A percentile compares a stretch with the other conserved stretches of the same genome.
Conservation (phyloP, 2,888 invertebrate species). For the Elmis aenea region DNA sequence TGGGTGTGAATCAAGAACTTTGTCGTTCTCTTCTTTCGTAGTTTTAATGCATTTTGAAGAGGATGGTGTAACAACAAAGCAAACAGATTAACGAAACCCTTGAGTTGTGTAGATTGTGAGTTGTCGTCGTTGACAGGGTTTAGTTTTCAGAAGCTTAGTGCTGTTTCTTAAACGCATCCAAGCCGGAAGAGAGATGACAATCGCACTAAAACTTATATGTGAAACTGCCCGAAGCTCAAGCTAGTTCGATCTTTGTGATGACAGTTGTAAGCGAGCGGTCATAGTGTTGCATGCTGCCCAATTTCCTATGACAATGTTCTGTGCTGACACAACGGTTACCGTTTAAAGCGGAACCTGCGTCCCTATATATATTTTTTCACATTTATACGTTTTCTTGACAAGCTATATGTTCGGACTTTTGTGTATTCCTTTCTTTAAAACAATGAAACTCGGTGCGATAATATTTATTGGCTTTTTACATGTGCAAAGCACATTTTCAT, state of each 20-base stretch:
- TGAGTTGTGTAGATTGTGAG: conserved; percentile 20
- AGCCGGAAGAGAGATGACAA: conserved; percentile 20
- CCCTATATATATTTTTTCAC: too few relatives aligned
- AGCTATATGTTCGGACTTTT: too few relatives aligned
- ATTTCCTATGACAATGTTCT: conserved; percentile 19
- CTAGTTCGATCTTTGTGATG: conserved; percentile 15
- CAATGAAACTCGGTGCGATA: too few relatives aligned
- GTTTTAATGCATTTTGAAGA: too few relatives aligned
- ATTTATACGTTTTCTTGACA: too few relatives aligned
- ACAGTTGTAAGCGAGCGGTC: conserved; percentile 15
- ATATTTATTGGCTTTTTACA: too few relatives aligned
- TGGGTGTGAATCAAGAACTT: too few relatives aligned
- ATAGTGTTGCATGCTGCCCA: conserved; percentile 17
- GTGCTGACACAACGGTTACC: conserved; percentile 14
- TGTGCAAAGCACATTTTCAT: too few relatives aligned
- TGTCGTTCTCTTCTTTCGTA: too few relatives aligned
- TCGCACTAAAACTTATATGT: conserved; percentile 19
- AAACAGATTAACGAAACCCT: conserved; percentile 14
- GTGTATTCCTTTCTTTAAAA: too few relatives aligned
- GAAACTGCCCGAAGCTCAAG: conserved; percentile 18
- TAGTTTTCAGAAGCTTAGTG: conserved; percentile 14
- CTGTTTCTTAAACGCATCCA: conserved; percentile 12
- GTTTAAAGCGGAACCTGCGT: conserved; percentile 15
- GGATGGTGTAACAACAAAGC: too few relatives aligned
- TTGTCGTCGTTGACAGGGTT: conserved; percentile 17